Conservation (phyloP, 2,113 vertebrate genomes). For the Chauna torquata region DNA sequence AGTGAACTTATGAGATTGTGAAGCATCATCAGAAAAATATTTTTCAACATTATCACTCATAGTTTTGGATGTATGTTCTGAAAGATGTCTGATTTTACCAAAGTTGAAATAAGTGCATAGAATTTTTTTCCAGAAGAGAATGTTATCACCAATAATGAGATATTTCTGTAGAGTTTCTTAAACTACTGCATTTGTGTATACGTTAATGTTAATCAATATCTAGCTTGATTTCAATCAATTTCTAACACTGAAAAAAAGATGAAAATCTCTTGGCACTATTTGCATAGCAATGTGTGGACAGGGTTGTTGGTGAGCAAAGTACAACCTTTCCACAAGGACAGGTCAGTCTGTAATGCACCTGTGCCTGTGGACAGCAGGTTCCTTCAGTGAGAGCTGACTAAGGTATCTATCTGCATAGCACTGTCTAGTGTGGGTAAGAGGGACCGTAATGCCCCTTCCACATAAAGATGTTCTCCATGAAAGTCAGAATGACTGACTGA, state of each 20-base stretch:
- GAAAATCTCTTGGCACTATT: background rate
- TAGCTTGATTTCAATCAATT: background rate
- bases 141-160: background rate
- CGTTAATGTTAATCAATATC: background rate
- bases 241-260: background rate
- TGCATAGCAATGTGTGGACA: background rate
- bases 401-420: background rate
- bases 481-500: background rate
- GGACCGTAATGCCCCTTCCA: background rate
- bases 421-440: background rate
- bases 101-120: background rate
- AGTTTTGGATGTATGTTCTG: background rate
- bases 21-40: background rate
- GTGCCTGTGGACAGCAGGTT: background rate
- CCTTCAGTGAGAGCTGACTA: background rate
- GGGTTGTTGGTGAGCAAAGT: background rate
- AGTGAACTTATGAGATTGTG: background rate
- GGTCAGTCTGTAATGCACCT: background rate
- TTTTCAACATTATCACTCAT: background rate
- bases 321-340: fast-evolving
- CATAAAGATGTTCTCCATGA: background rate
- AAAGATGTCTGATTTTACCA: background rate
- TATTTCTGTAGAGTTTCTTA: background rate
- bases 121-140: background rate
- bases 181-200: background rate